Conservation (phyloP, 1,140 invertebrate genomes). For the Babylonia areolata region DNA sequence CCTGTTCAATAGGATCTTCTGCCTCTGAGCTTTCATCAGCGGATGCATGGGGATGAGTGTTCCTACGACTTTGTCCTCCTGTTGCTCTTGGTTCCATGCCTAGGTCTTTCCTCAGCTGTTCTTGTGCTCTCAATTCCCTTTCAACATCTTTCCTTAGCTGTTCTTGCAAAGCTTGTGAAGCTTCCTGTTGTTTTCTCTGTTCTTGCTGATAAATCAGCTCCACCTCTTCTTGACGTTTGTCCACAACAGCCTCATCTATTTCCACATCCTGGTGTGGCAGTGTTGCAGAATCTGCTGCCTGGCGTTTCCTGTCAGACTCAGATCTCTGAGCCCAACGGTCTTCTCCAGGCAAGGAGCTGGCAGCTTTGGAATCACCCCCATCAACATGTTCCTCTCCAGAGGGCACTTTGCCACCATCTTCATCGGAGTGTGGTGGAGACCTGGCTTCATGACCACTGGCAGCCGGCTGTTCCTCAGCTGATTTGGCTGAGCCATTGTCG, state of each 20-base stretch:
- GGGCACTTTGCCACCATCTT: neutral
- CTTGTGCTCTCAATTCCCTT: neutral
- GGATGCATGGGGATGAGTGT: neutral
- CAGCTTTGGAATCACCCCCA: no score
- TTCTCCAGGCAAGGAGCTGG: neutral
- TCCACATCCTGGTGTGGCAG: neutral
- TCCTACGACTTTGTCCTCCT: neutral
- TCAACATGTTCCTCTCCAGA: no score
- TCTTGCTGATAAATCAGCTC: neutral
- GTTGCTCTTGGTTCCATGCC: neutral
- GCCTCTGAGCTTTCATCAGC: neutral
- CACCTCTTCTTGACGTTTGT: neutral
- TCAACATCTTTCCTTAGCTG: neutral
- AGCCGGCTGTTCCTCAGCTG: neutral
- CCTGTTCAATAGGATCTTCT: neutral
- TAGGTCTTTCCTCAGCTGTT: neutral
- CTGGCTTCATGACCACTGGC: neutral
- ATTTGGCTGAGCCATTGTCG: neutral
- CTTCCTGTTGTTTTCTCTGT: neutral
- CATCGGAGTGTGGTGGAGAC: neutral
- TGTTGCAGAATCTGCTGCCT: neutral
- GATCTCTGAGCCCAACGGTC: neutral
- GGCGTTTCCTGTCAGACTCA: neutral
- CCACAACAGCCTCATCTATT: neutral
- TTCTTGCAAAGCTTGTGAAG: neutral